Base-by-base conservation (phyloP, 1,140 invertebrate genomes). In the Aphelenchoides avenae region DNA sequence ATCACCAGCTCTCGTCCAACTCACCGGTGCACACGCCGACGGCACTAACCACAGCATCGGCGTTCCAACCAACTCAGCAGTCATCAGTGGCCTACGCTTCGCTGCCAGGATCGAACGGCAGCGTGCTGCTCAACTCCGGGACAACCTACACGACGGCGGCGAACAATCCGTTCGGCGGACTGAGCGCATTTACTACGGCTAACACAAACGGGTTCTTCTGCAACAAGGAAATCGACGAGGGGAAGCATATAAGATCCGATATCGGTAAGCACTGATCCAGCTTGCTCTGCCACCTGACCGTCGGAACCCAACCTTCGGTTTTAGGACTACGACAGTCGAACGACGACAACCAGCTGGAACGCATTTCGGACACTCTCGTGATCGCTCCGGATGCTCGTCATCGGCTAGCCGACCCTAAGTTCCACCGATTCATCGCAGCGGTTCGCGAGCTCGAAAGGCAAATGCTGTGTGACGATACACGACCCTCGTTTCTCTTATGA, bases 391-490 rank as follows among this genome's bases (percentile, higher is more conserved):
- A 67, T 18, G 68, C 61, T 18, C 34, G 29, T 22, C 42, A 51
- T 29, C 52, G 68, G 39, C 30, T 66, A 29, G 47, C 31, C 33
- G 64, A 71, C 30, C 61, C 72, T 29, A 47, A 65, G 5, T 70
- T 66, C 39, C 67, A 56, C 36, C 73, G 55, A 29, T 70, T 70
- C 50, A 47, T 70, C 27, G 27, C 37, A 24, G 71, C 64, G 26
- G 68, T 70, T 3, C 13, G 49, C 11, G 70, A 70, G 46, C 36
- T 76, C 22, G 68, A 70, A 56, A 40, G 57, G 24, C 68, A 72
- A 15, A 53, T 76, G 47, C 37, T 70, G 6, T 41, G 26, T 41
- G 7, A 22, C 2, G 9, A 22, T 9, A 24, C 20, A 41, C 39
- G 20, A 22, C 11, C 26, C 6, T 41, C 9, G 20, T 41, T 40